Evolutionary conservation across 2,888 invertebrate genomes (phyloP), one percentile per base, ranked within the genome.

Genomic region (Plutella xylostella): DNA sequence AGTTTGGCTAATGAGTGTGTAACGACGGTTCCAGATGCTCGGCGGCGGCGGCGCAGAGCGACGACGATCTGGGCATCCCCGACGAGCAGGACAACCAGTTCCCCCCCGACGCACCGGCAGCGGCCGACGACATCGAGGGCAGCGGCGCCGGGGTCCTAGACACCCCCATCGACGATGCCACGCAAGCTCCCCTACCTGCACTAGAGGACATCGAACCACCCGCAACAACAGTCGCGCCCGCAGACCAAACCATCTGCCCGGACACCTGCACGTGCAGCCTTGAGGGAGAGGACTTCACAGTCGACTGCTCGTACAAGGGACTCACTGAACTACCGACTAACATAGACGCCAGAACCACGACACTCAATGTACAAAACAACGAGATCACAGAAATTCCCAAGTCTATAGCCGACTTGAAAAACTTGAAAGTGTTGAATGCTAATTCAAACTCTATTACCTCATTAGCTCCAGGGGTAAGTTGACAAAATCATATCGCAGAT

Each of bases 271-370:
- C 72, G 18, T 82, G 82, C 51, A 69, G 63, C 50, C 56, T 63
- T 48, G 78, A 80, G 57, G 72, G 70, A n/a, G 43, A 44, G 18
- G 42, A 40, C 12, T 75, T 68, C 34, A 61, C 72, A 2, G 74
- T 80, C 4, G 76, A 85, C 60, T 88, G 88, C 60, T 73, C 84
- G 9, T 73, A 80, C 53, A 72, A 69, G 45, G 72, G 67, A 28
- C 63, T 88, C 45, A 75, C 74, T 15, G 74, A 83, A 55, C 68
- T 88, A 42, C 88, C 88, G 21, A 54, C 66, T 12, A 58, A 68
- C 15, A 61, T 83, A 40, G 73, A 75, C 51, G 48, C 64, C 6
- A 71, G 62, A 51, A 76, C 76, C 9, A 77, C 75, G 2, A 63
- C 58, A 37, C 56, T 84, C 18, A 72, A 76, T 51, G 54, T 84